Evolutionary conservation across 2,797 vertebrate species (phyloP), one percentile per base, ranked within the genome.

Genomic region (Yasuhikotakia modesta): DNA sequence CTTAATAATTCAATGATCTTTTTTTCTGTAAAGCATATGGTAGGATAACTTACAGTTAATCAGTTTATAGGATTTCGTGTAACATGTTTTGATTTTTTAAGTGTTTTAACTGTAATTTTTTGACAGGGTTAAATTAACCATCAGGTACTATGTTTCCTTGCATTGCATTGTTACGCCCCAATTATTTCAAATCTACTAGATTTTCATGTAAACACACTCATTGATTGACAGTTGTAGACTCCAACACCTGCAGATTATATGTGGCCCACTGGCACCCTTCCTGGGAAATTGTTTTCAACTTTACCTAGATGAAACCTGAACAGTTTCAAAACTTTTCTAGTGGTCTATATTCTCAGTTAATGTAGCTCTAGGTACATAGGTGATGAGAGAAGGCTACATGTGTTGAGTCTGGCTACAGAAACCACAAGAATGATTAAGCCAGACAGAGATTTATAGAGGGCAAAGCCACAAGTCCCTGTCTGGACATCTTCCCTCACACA

Each of bases 401-500:
- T 74, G 76, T 71, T 81, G 76, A 52, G 21, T 78, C 57, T 60
- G 50, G 30, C 72, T 76, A 58, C 50, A 58, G 64, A 77, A 81
- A 63, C 68, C 69, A 39, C 32, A 79, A 32, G 69, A 82, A 76
- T 77, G 80, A 82, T 80, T 81, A 74, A 79, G 27, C 73, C 58
- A 74, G 64, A 75, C 73, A 52, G 69, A 68, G 69, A 80, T 81
- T 70, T 76, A 78, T 79, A 69, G 68, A 79, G 76, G 61, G 27
- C 63, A 43, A 48, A 55, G 72, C 17, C 32, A 77, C 52, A 50
- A 14, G 76, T 63, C 77, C 50, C 70, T 73, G 65, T 84, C 70
- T 69, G 76, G 81, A 77, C 71, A 63, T 61, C 45, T 78, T 78
- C 68, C 77, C 76, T 78, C 73, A 64, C 79, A 79, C 80, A 82